Conservation (phyloP, 2,888 invertebrate genomes). For the Heliconius erato region DNA sequence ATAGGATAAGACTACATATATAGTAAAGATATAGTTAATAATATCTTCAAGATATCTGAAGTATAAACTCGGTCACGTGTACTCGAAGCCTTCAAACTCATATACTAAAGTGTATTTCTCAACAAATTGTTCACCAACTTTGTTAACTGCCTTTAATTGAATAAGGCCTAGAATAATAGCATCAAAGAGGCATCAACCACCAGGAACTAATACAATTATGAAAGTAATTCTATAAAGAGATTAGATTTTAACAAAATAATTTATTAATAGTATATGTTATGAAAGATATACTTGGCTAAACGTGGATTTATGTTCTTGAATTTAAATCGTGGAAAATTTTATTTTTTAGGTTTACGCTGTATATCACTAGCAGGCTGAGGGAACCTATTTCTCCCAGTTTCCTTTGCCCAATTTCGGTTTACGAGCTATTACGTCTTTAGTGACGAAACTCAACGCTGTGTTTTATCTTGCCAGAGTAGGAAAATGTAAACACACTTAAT, state of each 20-base stretch:
- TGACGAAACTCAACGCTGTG: too few species aligned
- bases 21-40: background rate
- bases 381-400: too few species aligned
- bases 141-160: slow-evolving; percentile 27
- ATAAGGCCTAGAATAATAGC: slow-evolving; percentile 28
- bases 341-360: too few species aligned
- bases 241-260: slow-evolving; percentile 1
- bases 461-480: too few species aligned
- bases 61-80: background rate
- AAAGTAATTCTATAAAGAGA: slow-evolving; percentile 12
- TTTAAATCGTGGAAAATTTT: too few species aligned
- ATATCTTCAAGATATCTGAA: background rate
- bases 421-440: too few species aligned
- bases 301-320: too few species aligned
- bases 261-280: background rate
- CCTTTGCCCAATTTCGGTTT: too few species aligned
- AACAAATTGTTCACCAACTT: slow-evolving; percentile 30
- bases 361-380: too few species aligned
- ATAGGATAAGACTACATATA: background rate
- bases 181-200: slow-evolving; percentile 30
- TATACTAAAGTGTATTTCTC: slow-evolving; percentile 17
- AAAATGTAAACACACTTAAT: too few species aligned
- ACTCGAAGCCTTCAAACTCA: slow-evolving; percentile 1
- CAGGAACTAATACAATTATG: slow-evolving; percentile 19
- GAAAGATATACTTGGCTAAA: background rate